Evolutionary conservation across 53 echinoderm and acorn worm species (phyloP).

Genomic region (Holothuria scabra): DNA sequence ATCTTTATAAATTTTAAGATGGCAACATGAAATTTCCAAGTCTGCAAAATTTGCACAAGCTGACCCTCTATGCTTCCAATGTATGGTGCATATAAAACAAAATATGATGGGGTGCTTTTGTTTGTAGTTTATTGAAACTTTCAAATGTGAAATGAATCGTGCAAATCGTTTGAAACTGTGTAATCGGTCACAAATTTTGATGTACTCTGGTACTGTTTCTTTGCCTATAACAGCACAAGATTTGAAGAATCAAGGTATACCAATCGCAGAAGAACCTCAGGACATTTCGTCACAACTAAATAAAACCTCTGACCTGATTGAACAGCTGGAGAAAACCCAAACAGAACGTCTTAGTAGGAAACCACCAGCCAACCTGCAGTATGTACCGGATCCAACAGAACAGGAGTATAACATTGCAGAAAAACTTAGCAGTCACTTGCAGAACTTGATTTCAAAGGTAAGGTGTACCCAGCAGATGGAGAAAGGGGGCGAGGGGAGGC

Average conservation of each 20-base stretch:
- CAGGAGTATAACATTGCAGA: slow-evolving; percentile 88
- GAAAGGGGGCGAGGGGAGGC: too few relatives aligned
- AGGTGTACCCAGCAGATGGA: background rate
- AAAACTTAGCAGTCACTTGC: slow-evolving; percentile 79
- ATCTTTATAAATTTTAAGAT: too few relatives aligned
- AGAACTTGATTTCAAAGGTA: slow-evolving; percentile 87
- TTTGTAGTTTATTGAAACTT: too few relatives aligned
- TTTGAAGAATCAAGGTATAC: slow-evolving; percentile 22
- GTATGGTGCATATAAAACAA: too few relatives aligned
- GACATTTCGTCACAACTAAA: slow-evolving; percentile 71
- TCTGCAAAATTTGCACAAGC: too few relatives aligned
- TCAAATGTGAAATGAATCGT: too few relatives aligned
- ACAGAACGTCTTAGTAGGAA: slow-evolving; percentile 81
- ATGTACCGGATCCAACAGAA: slow-evolving; percentile 80
- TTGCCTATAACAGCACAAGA: slow-evolving; percentile 6
- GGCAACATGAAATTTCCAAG: too few relatives aligned
- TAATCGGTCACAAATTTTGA: too few relatives aligned
- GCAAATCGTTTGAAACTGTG: too few relatives aligned
- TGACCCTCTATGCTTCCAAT: too few relatives aligned
- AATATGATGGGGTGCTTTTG: too few relatives aligned
- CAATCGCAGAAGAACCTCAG: slow-evolving; percentile 30
- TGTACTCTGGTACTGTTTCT: too few relatives aligned
- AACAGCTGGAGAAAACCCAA: slow-evolving; percentile 89
- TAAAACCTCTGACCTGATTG: slow-evolving; percentile 72
- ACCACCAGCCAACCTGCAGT: slow-evolving; percentile 86